phyloP scores from a whole-genome alignment of 2,888 invertebrate genomes.

The Phaonia tiefii region DNA sequence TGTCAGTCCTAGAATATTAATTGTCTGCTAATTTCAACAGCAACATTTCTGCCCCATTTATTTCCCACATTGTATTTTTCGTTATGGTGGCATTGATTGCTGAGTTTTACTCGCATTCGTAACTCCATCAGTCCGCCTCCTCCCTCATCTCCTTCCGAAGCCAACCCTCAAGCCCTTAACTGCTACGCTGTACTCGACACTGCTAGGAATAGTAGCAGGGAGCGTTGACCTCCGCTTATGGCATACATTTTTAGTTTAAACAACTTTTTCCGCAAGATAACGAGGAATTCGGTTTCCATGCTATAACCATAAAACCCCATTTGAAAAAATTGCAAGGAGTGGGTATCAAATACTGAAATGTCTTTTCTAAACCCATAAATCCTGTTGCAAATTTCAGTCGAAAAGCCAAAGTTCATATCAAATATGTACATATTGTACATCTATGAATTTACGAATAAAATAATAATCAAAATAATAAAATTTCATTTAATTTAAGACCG shows the following conservation, averaged over 20 bases:
- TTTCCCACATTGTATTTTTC: slow-evolving; percentile 6
- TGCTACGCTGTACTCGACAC: not conserved
- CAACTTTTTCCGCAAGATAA: no score
- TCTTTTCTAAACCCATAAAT: not conserved
- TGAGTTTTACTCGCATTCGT: not conserved
- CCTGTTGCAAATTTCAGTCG: not conserved
- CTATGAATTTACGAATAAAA: not conserved
- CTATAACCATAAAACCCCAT: not conserved
- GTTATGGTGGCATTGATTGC: slow-evolving; percentile 32
- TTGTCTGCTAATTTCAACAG: slow-evolving; percentile 57
- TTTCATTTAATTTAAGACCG: not conserved
- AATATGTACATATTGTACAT: not conserved
- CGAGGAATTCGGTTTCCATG: no score
- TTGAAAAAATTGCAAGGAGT: not conserved
- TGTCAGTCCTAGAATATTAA: slow-evolving; percentile 44
- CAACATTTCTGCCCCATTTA: slow-evolving; percentile 63
- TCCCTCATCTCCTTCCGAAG: not conserved
- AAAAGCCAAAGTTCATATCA: slow-evolving; percentile 10
- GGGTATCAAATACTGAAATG: not conserved
- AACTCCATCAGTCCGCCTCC: not conserved
- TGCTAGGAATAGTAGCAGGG: not conserved
- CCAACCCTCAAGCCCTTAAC: not conserved
- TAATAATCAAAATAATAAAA: not conserved
- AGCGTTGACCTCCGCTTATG: not conserved
- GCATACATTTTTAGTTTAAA: not conserved